Base-by-base conservation (phyloP, 2,888 invertebrate genomes). In the Agonopterix alstromeriana region DNA sequence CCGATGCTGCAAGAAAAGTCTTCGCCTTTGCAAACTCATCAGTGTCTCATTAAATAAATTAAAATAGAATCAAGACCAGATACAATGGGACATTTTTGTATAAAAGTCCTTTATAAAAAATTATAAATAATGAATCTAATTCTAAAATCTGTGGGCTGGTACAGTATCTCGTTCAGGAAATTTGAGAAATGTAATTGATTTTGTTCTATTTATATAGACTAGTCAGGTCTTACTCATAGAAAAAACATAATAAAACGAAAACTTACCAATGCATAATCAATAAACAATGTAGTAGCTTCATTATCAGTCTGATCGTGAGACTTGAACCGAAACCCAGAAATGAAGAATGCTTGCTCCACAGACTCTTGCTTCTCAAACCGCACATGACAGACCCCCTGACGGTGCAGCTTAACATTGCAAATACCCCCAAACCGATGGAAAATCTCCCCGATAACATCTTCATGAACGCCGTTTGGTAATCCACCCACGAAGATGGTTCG, bases 401-500 rank as follows among this genome's bases (percentile, higher is more conserved):
- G 95, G 53, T 96, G 96, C 63, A 97, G 85, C 49, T 42, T 98
- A 92, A 83, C 66, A 46, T 77, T 70, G 2, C 54, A 56, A 36
- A 85, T 72, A 0, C 17, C 48, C 1, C 84, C 84, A 65, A 96
- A 97, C 3, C 89, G 91, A 60, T 95, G 94, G 77, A 98, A 98
- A 51, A 98, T 94, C 76, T 98, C 97, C 51, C 91, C 92, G 50
- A 98, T 91, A 46, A 94, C 92, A 44, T 94, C 94, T 73, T 95
- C 95, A 0, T 93, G 94, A 9, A 94, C 92, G 56, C 93, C 94
- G 65, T 95, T 94, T 0, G 97, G 97, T n/a, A 98, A 79, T 2
- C 98, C 97, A 42, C 98, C 97, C 2, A 98, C 94, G 74, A 98
- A 97, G 8, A 97, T 93, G 0, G 98, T 98, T 45, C 96, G 91